A percentile compares a stretch with the other conserved stretches of the same genome.
Conservation (phyloP, 1,140 invertebrate genomes). For the Lepidurus packardi region DNA sequence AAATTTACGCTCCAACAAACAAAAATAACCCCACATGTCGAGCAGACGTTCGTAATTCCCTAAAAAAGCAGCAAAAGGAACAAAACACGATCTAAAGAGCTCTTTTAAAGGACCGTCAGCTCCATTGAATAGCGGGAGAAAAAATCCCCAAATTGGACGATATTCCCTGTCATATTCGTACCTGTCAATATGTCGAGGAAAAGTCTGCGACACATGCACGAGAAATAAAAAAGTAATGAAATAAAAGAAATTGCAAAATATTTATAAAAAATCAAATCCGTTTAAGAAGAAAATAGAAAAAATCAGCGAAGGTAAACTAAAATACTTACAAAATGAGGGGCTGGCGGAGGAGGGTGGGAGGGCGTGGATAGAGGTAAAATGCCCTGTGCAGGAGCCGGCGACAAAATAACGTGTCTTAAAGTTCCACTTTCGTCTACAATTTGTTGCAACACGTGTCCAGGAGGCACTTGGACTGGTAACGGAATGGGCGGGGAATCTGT, state of each 20-base stretch:
- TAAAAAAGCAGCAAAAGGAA: too few relatives aligned
- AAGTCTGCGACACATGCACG: too few relatives aligned
- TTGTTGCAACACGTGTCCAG: slow-evolving; percentile 80
- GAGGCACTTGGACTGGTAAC: slow-evolving; percentile 81
- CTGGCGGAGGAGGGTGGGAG: slow-evolving; percentile 45
- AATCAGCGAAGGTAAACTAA: slow-evolving; percentile 24
- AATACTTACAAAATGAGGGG: slow-evolving; percentile 56
- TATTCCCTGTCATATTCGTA: too few relatives aligned
- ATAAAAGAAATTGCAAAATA: slow-evolving; percentile 9
- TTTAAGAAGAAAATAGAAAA: slow-evolving; percentile 25
- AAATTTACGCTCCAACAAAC: too few relatives aligned
- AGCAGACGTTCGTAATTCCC: too few relatives aligned
- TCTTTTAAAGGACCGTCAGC: too few relatives aligned
- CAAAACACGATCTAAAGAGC: too few relatives aligned
- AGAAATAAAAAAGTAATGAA: too few relatives aligned
- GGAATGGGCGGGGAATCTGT: slow-evolving; percentile 67
- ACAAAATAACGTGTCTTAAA: slow-evolving; percentile 75
- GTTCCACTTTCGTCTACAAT: slow-evolving; percentile 82
- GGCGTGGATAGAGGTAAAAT: slow-evolving; percentile 27
- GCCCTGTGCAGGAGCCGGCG: slow-evolving; percentile 52
- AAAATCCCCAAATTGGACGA: too few relatives aligned
- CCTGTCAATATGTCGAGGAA: too few relatives aligned
- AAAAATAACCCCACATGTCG: too few relatives aligned
- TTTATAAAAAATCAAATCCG: slow-evolving; percentile 20
- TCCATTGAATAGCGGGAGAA: too few relatives aligned